Evolutionary conservation across 2,797 vertebrate genomes (phyloP), one percentile per base, ranked within the genome.

Genomic region (Enteromius afrohamiltoni): DNA sequence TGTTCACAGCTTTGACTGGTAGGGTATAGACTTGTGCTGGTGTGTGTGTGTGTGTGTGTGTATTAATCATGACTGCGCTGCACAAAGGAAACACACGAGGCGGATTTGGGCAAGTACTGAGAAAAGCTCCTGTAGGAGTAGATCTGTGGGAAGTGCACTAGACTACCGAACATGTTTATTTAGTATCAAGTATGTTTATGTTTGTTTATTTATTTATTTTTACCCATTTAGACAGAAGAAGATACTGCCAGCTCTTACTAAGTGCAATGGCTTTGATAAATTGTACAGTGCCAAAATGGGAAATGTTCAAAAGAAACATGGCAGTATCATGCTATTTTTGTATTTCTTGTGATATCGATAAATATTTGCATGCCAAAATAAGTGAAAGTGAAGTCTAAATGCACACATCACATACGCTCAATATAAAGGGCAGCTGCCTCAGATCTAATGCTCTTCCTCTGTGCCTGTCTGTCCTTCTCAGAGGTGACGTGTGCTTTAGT

Each of bases 51-150:
- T 45, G 45, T 47, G 45, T 47, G 45, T 47, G 45, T 47, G 3
- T 47, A 51, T 86, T 80, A 74, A 86, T 85, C 78, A 69, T 65
- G 80, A 79, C 83, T 67, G 77, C 77, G 42, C 70, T 86, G 49
- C 84, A 83, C 64, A 79, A 74, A 86, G 85, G 78, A 85, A 86
- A 85, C 85, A 83, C 73, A 79, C 29, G 40, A 86, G 62, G 49
- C 69, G 65, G 84, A 83, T 74, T 81, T 83, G 86, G 86, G 85
- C 88, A 89, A 87, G 88, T 87, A 87, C 77, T 77, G 70, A 74
- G 82, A 84, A 51, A 77, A 70, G 68, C 68, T 77, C 55, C 64
- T 51, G 86, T 87, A 84, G 75, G 82, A n/a, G 70, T 82, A 85
- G 80, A 47, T 34, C 82, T 79, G 58, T 71, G 68, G 74, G 79